Base-by-base conservation (phyloP, 2,888 invertebrate species). In the Agrilus biguttatus region DNA sequence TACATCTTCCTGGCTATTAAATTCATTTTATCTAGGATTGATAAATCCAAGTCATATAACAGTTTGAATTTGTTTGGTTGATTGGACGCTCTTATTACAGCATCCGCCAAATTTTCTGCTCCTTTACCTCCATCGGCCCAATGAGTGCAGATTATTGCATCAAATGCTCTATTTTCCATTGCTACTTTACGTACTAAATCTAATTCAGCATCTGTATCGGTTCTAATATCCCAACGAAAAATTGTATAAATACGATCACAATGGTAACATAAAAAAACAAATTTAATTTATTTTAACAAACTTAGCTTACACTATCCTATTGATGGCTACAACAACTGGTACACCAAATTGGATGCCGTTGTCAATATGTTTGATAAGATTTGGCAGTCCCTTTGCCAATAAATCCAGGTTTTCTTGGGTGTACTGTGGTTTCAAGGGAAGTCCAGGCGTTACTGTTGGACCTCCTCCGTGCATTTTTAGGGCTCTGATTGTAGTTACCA, bases 401-500 rank as follows among this genome's bases (percentile, higher is more conserved):
- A 97, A 70, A 41, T 85, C 84, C 46, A 96, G 61, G 62, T 97
- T 92, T 66, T 90, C 88, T 74, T 88, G 73, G 0, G 77, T 70
- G 59, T 98, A 98, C 54, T 83, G 90, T 36, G 79, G 74, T 48
- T 87, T 79, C 1, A 96, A 71, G 0, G 89, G 85, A n/a, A 78
- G 67, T 2, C 93, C 93, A 2, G 90, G 79, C 0, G 79, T 75
- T 8, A 97, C 93, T 0, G 83, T 61, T 0, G 95, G 92, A 0
- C 96, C 98, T 38, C 97, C 97, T 23, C 98, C 98, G 66, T 98
- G 98, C 92, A 97, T 93, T 72, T 98, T 98, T 42, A 98, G 73
- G 14, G 98, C 97, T 48, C 97, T 74, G 14, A 97, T 77, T 0
- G 97, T 95, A 1, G 87, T 78, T 34, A 98, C 97, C 36, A 98